A percentile compares a stretch with the other conserved stretches of the same genome.
Conservation (phyloP, 2,797 vertebrate species). For the Arctocebus calabarensis region DNA sequence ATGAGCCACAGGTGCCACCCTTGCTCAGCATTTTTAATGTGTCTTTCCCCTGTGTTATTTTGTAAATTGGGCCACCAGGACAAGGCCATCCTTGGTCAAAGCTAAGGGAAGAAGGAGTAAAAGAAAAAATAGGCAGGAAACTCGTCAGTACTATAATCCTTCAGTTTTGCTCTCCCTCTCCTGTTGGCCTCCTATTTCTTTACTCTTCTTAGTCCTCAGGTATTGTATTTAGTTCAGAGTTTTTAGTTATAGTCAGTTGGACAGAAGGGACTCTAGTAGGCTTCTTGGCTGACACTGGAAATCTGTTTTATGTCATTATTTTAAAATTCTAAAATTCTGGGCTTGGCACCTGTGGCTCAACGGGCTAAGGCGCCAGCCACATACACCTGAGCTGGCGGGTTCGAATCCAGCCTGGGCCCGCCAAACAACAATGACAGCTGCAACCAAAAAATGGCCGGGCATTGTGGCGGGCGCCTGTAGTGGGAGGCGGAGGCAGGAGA, state of each 20-base stretch:
- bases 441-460: no score
- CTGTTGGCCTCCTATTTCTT: neutral
- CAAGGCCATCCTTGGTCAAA: neutral
- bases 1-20: no score
- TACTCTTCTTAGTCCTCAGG: neutral
- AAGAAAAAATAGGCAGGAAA: neutral
- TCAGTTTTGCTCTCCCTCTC: neutral
- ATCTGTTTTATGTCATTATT: neutral
- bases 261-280: neutral
- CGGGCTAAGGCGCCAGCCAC: no score
- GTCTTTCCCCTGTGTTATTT: neutral
- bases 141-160: neutral
- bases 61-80: conserved; percentile 31
- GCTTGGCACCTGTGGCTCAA: no score
- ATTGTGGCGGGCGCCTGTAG: no score
- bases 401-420: no score
- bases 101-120: neutral
- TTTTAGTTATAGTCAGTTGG: neutral
- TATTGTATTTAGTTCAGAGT: neutral
- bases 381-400: no score
- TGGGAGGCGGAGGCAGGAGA: no score
- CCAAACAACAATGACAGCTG: no score
- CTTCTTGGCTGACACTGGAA: neutral
- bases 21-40: conserved; percentile 19
- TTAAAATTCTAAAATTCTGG: neutral